Evolutionary conservation across 2,888 invertebrate genomes (phyloP).

Genomic region (Chymomyza procnemis): DNA sequence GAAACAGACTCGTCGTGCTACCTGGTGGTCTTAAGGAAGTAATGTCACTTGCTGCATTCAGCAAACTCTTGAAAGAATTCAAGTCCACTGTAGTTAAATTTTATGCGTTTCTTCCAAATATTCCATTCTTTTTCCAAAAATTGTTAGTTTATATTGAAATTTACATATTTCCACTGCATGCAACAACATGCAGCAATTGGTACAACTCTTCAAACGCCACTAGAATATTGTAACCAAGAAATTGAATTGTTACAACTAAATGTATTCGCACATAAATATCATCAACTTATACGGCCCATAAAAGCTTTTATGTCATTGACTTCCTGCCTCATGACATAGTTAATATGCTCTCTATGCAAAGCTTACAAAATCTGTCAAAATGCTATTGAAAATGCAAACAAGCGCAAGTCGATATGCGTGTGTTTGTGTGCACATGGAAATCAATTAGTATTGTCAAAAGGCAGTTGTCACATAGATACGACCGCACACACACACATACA

Average conservation of each 20-base stretch:
- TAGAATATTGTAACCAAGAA: neutral
- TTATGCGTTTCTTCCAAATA: too few relatives aligned
- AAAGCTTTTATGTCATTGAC: neutral
- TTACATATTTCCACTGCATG: too few relatives aligned
- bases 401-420: neutral
- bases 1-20: too few relatives aligned
- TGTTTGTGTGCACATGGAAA: conserved; percentile 33
- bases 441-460: conserved; percentile 62
- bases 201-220: too few relatives aligned
- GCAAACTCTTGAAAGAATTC: too few relatives aligned
- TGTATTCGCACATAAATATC: too few relatives aligned
- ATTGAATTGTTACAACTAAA: neutral
- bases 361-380: neutral
- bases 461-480: conserved; percentile 24
- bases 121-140: too few relatives aligned
- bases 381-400: neutral
- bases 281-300: neutral
- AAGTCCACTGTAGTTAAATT: too few relatives aligned
- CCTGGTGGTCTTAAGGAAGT: too few relatives aligned
- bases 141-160: too few relatives aligned
- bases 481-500: conserved; percentile 7
- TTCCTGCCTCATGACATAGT: neutral
- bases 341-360: neutral
- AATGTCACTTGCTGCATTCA: too few relatives aligned
- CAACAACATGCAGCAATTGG: too few relatives aligned